A percentile compares a stretch with the other conserved stretches of the same genome.
These are phyloP conservation scores for Thereuonema tuberculata DNA, from an alignment of 1,140 invertebrate genomes.

Conservation along the genomic window DNA sequence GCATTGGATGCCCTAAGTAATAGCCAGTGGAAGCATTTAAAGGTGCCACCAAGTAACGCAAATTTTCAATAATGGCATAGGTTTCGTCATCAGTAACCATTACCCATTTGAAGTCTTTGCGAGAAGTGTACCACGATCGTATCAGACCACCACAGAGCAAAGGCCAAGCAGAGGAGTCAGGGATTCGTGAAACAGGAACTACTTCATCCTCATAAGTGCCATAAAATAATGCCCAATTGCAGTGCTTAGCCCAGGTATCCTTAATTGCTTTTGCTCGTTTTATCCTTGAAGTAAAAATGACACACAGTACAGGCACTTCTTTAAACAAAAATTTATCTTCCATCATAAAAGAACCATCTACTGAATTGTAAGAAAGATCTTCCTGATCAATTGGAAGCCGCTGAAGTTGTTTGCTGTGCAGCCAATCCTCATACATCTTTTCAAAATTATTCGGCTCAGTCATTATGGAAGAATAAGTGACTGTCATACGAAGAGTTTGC, in stretches of 20 bases:
- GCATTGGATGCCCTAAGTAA: constrained; percentile 21
- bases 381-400: neutral
- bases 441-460: constrained; percentile 11
- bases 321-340: constrained; percentile 16
- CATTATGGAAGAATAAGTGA: constrained; percentile 2
- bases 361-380: neutral
- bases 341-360: neutral
- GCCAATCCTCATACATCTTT: constrained; percentile 16
- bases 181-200: constrained; percentile 20
- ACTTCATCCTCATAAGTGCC: constrained; percentile 18
- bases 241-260: constrained; percentile 23
- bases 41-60: constrained; percentile 22
- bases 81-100: constrained; percentile 33
- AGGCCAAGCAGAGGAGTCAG: constrained; percentile 13
- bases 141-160: constrained; percentile 19
- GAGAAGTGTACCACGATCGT: constrained; percentile 14
- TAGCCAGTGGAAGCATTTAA: constrained; percentile 8
- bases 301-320: constrained; percentile 18
- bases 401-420: constrained; percentile 9
- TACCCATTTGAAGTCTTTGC: constrained; percentile 31
- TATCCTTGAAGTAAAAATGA: constrained; percentile 18
- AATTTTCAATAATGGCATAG: constrained; percentile 32
- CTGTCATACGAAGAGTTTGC: constrained; percentile 13
- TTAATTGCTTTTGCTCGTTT: constrained; percentile 19
- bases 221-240: constrained; percentile 20